Conservation (phyloP, 2,888 invertebrate species). For the Stenoptilia bipunctidactyla region DNA sequence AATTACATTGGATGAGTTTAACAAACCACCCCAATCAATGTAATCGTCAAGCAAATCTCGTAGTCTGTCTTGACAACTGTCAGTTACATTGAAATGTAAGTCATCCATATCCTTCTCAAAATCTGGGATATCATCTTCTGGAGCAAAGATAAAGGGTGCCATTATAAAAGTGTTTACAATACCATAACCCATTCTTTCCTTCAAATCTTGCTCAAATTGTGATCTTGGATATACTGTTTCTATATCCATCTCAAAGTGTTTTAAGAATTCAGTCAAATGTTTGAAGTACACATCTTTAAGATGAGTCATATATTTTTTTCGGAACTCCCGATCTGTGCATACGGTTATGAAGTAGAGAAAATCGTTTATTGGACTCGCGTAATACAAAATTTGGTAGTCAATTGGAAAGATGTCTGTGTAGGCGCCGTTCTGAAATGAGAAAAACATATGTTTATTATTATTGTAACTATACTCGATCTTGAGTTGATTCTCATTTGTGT, state of each 20-base stretch:
- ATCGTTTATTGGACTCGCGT: slow-evolving; percentile 30
- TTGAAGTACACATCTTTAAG: slow-evolving; percentile 30
- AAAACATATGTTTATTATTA: too few relatives aligned
- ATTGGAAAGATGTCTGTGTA: slow-evolving; percentile 9
- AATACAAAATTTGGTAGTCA: slow-evolving; percentile 32
- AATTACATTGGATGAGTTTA: too few relatives aligned
- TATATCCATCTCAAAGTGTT: slow-evolving; percentile 26
- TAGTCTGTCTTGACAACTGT: slow-evolving; percentile 20
- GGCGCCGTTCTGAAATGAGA: background rate
- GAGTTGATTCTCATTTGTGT: too few relatives aligned
- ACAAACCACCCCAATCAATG: slow-evolving; percentile 3
- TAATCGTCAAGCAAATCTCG: slow-evolving; percentile 26
- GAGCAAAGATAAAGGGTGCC: slow-evolving; percentile 26
- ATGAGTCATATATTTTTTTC: slow-evolving; percentile 23
- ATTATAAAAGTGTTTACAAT: slow-evolving; percentile 20
- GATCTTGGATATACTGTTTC: slow-evolving; percentile 23
- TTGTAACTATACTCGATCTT: too few relatives aligned
- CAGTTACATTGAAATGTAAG: slow-evolving; percentile 17
- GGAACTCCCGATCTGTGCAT: slow-evolving; percentile 28
- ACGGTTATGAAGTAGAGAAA: slow-evolving; percentile 29
- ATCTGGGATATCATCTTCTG: slow-evolving; percentile 24
- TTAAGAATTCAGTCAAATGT: slow-evolving; percentile 23
- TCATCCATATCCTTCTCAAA: slow-evolving; percentile 17
- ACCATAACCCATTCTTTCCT: slow-evolving; percentile 29
- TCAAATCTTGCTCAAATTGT: slow-evolving; percentile 27